These are phyloP conservation scores for Micromesistius poutassou DNA, from an alignment of 2,797 vertebrate genomes.

Conservation along the genomic window DNA sequence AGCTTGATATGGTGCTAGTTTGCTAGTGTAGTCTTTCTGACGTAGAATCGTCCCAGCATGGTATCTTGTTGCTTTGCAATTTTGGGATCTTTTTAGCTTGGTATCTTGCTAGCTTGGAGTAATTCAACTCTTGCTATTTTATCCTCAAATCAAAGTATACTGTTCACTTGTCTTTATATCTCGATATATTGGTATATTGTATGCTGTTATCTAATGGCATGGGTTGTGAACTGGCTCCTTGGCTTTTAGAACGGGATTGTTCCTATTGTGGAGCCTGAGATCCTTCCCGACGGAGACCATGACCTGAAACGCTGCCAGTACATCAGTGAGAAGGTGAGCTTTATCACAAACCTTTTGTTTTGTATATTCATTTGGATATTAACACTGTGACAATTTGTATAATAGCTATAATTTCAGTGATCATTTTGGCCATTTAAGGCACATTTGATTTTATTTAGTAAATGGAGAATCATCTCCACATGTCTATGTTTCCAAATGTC, in stretches of 20 bases:
- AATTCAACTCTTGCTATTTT: neutral
- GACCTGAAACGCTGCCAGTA: constrained; percentile 97
- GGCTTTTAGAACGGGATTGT: constrained; percentile 89
- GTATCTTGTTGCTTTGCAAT: neutral
- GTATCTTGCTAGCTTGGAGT: neutral
- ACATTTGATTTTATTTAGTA: neutral
- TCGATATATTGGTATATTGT: neutral
- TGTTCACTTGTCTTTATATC: neutral
- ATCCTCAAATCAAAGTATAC: neutral
- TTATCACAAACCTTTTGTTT: neutral
- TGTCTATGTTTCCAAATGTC: neutral
- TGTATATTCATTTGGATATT: neutral
- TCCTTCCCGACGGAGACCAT: constrained; percentile 95
- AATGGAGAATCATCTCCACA: neutral
- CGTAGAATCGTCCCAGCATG: neutral
- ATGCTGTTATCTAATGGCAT: neutral
- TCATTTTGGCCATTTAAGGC: neutral
- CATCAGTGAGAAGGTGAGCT: constrained; percentile 89
- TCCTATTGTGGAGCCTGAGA: constrained; percentile 97
- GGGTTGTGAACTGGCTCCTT: neutral
- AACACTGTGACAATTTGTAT: neutral
- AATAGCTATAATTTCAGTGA: neutral
- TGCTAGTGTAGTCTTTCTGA: neutral
- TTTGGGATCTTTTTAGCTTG: too few species aligned
- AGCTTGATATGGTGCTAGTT: neutral